A percentile compares a stretch with the other conserved stretches of the same genome.
These are phyloP conservation scores for Psittacara wagleri DNA, from an alignment of 2,113 vertebrate genomes.

Conservation along the genomic window DNA sequence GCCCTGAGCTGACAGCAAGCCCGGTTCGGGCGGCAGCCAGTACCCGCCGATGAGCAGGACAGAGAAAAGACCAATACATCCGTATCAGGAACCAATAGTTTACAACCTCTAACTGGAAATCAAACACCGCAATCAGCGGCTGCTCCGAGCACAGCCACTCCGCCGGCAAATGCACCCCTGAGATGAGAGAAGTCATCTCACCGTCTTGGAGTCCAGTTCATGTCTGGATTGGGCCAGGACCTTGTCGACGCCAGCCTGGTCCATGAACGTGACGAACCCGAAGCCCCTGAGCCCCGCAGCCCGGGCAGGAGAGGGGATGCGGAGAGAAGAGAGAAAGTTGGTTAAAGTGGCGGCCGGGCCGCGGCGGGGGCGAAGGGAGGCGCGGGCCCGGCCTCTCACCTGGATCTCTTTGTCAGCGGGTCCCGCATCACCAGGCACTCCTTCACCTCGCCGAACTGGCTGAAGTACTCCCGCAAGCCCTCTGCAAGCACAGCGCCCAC, in stretches of 20 bases:
- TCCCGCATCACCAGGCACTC: conserved; percentile 99
- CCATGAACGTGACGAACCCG: conserved; percentile 97
- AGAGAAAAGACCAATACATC: background rate
- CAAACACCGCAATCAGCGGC: background rate
- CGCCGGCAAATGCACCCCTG: background rate
- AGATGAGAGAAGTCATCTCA: conserved; percentile 78
- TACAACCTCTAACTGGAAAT: conserved; percentile 28
- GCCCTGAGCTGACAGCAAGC: background rate
- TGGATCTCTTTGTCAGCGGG: conserved; percentile 99
- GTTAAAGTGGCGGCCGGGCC: conserved; percentile 73
- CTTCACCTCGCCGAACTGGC: conserved; percentile 99
- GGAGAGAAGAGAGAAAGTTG: conserved; percentile 75
- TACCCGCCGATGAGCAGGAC: background rate
- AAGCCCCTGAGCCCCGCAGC: conserved; percentile 85
- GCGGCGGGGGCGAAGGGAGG: conserved; percentile 62
- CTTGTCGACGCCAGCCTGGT: conserved; percentile 98
- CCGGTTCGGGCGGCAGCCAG: background rate
- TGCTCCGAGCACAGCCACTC: background rate
- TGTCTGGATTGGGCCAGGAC: conserved; percentile 97
- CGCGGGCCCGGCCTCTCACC: conserved; percentile 84
- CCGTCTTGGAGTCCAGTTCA: conserved; percentile 98
- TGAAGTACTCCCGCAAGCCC: conserved; percentile 98
- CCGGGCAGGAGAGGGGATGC: conserved; percentile 52
- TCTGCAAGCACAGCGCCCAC: conserved; percentile 81
- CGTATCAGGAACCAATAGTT: background rate